Conservation (phyloP, 2,888 invertebrate species). For the Trypoxylon attenuatum region DNA sequence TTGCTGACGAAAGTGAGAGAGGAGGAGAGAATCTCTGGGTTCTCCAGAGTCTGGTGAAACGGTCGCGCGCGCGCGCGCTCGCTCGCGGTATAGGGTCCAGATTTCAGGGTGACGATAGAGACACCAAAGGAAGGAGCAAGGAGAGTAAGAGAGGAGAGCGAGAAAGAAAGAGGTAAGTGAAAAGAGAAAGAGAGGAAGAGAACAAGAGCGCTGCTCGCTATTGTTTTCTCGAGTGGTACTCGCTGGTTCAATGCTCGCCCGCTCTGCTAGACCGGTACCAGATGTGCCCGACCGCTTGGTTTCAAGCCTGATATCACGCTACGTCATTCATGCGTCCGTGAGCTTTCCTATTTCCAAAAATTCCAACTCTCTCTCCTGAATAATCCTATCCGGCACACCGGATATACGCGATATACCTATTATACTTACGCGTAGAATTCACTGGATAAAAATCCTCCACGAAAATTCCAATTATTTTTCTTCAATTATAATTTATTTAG, state of each 20-base stretch:
- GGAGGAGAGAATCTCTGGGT: neutral
- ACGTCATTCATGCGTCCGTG: slow-evolving; percentile 26
- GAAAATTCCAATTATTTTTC: too few relatives aligned
- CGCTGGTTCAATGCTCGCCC: slow-evolving; percentile 73
- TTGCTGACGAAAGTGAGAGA: too few relatives aligned
- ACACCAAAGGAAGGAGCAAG: slow-evolving; percentile 37
- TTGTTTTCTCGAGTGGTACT: slow-evolving; percentile 74
- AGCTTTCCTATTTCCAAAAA: slow-evolving; percentile 1
- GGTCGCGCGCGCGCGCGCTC: slow-evolving; percentile 17
- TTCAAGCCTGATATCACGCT: slow-evolving; percentile 43
- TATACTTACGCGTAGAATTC: too few relatives aligned
- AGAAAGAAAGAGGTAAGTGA: slow-evolving; percentile 35
- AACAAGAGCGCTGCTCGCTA: slow-evolving; percentile 70
- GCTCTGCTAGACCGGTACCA: slow-evolving; percentile 63
- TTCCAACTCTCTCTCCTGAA: neutral
- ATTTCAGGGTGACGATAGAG: slow-evolving; percentile 69
- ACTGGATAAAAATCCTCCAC: too few relatives aligned
- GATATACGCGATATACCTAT: neutral
- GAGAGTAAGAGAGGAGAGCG: slow-evolving; percentile 40
- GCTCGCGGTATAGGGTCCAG: slow-evolving; percentile 58
- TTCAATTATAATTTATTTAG: too few relatives aligned
- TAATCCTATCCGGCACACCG: neutral
- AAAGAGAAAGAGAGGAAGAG: slow-evolving; percentile 48
- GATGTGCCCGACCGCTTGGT: slow-evolving; percentile 65
- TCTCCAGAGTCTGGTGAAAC: neutral